Evolutionary conservation across 2,113 vertebrate species (phyloP).

Genomic region (Balaenoptera acutorostrata): DNA sequence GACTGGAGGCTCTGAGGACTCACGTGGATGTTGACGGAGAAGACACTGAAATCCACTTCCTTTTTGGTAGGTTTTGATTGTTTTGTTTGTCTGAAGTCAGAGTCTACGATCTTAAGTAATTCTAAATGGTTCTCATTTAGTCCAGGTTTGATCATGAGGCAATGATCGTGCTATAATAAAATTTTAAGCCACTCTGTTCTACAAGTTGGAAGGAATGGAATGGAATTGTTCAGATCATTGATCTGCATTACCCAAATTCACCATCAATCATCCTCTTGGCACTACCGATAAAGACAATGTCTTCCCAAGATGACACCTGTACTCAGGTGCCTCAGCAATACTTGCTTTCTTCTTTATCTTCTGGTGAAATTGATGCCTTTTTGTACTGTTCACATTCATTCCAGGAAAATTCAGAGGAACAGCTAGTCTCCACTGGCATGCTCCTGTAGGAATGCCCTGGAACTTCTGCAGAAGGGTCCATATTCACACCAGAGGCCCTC

Average conservation of each 20-base stretch:
- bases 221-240: not conserved
- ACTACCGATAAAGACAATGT: not conserved
- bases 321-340: not conserved
- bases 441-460: slow-evolving; percentile 54
- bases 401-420: not conserved
- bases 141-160: not conserved
- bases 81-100: not conserved
- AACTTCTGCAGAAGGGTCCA: not conserved
- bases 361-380: slow-evolving; percentile 1
- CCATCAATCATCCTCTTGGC: not conserved
- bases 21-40: not conserved
- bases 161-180: not conserved
- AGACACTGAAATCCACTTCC: not conserved
- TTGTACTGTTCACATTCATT: slow-evolving; percentile 68
- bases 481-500: accelerated
- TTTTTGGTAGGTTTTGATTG: not conserved
- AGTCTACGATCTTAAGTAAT: not conserved
- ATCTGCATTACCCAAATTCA: not conserved
- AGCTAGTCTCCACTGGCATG: slow-evolving; percentile 73
- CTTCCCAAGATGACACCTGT: not conserved
- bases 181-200: not conserved
- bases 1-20: not conserved
- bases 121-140: not conserved
- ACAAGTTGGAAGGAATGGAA: not conserved
- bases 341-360: slow-evolving; percentile 37